phyloP scores from a whole-genome alignment of 1,140 invertebrate species.

The Procambarus clarkii region DNA sequence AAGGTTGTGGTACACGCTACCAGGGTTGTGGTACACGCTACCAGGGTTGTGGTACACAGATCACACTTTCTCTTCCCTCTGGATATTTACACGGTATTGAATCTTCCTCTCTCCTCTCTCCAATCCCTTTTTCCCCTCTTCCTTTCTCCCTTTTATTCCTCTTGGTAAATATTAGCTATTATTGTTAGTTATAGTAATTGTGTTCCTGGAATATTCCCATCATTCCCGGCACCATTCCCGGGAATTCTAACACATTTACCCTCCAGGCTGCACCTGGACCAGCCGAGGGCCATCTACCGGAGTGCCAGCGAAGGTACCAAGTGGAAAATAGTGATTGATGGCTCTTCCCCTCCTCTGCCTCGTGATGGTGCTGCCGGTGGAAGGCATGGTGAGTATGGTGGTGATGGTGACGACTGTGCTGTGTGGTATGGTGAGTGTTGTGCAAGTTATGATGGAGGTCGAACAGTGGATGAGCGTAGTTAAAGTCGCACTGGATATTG shows the following conservation, averaged over 20 bases:
- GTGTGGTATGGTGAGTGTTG: no score
- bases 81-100: no score
- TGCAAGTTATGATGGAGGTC: no score
- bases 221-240: no score
- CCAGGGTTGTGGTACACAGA: no score
- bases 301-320: slow-evolving; percentile 70
- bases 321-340: slow-evolving; percentile 62
- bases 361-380: slow-evolving; percentile 6
- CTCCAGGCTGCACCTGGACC: slow-evolving; percentile 66
- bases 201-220: neutral
- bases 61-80: no score
- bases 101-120: neutral
- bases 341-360: slow-evolving; percentile 16
- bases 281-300: slow-evolving; percentile 67
- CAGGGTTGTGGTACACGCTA: no score
- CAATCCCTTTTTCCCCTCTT: neutral
- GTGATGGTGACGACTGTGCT: no score
- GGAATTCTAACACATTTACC: neutral
- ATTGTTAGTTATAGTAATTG: neutral
- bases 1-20: no score
- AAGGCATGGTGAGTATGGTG: slow-evolving; percentile 1
- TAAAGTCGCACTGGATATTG: no score
- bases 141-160: neutral
- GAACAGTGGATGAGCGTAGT: no score
- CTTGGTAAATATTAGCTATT: neutral